A percentile compares a stretch with the other conserved stretches of the same genome.
phyloP scores from a whole-genome alignment of 2,797 vertebrate genomes.

The Amblyopsis hoosieri region DNA sequence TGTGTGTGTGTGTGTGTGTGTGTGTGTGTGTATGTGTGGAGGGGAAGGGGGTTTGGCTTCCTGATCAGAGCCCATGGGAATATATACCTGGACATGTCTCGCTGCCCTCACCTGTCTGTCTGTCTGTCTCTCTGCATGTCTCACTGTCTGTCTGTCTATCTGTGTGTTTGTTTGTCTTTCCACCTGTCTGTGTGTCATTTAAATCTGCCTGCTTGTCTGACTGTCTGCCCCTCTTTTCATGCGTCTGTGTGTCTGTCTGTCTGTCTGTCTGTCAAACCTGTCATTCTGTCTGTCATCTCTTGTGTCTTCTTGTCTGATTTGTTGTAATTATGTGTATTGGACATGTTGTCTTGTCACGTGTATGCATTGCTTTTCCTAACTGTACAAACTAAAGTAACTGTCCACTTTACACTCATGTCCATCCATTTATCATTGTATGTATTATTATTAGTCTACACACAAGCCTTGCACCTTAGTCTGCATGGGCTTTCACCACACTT shows the following conservation, averaged over 20 bases:
- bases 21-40: not conserved
- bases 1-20: too few relatives aligned
- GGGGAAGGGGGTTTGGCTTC: constrained; percentile 7
- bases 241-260: constrained; percentile 17
- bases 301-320: not conserved
- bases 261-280: not conserved
- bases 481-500: too few relatives aligned
- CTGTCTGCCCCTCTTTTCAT: not conserved
- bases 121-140: not conserved
- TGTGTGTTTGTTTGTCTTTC: constrained; percentile 1
- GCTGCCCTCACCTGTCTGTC: constrained; percentile 19
- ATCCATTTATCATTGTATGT: too few relatives aligned
- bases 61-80: constrained; percentile 49
- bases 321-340: not conserved
- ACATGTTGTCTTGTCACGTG: not conserved
- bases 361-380: too few relatives aligned
- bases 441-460: too few relatives aligned
- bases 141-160: constrained; percentile 24
- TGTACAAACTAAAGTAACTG: too few relatives aligned
- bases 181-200: not conserved
- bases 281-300: not conserved
- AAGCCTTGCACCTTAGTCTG: too few relatives aligned
- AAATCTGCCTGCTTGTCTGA: constrained; percentile 15
- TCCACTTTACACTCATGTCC: too few relatives aligned
- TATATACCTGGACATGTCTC: constrained; percentile 40